Evolutionary conservation across 2,113 vertebrate genomes (phyloP).

Genomic region (Larimichthys polyactis): DNA sequence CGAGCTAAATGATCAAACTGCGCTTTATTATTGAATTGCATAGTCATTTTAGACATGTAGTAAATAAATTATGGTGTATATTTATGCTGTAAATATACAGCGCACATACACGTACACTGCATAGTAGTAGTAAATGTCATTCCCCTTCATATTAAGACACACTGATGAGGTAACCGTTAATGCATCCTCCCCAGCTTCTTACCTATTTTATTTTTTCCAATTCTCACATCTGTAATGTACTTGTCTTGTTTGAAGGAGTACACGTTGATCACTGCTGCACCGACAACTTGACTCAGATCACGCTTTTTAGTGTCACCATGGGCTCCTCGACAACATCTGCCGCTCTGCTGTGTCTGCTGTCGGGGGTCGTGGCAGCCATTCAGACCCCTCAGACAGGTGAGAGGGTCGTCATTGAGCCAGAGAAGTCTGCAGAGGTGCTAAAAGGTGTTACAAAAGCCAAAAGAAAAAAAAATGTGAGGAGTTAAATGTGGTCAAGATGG

Average conservation of each 20-base stretch:
- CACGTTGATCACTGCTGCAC: slow-evolving; percentile 5
- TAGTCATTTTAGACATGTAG: no score
- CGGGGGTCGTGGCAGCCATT: slow-evolving; percentile 45
- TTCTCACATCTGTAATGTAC: background rate
- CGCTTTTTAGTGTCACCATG: slow-evolving; percentile 66
- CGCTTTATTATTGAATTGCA: no score
- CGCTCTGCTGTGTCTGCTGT: slow-evolving; percentile 65
- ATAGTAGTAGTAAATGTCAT: no score
- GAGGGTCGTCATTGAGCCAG: background rate
- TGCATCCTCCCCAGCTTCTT: no score
- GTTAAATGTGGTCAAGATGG: slow-evolving; percentile 20
- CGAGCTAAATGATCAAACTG: no score
- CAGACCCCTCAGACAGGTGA: slow-evolving; percentile 68
- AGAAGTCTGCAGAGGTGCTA: background rate
- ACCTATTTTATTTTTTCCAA: background rate
- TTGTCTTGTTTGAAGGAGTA: slow-evolving; percentile 7
- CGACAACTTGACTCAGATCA: slow-evolving; percentile 6
- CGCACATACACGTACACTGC: no score
- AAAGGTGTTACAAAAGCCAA: background rate
- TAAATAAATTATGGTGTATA: no score
- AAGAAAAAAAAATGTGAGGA: background rate
- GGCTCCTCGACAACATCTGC: slow-evolving; percentile 11
- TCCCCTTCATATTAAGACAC: no score
- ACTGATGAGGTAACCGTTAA: no score
- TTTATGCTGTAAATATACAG: no score